Base-by-base conservation (phyloP, 1,140 invertebrate genomes). In the Dendrolimus kikuchii region DNA sequence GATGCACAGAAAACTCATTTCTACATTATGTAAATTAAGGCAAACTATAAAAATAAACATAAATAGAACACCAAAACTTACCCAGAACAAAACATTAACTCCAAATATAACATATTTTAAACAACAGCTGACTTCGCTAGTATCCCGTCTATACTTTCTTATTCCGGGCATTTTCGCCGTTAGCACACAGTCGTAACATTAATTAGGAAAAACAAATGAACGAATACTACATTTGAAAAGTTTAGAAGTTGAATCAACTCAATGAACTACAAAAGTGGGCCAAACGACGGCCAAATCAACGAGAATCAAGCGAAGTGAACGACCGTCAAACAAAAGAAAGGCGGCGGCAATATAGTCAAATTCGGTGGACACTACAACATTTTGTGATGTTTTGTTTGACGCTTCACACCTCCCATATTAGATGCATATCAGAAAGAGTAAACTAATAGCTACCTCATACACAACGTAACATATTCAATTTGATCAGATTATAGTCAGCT, bases 81-180 rank as follows among this genome's bases (percentile, higher is more conserved):
- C 95, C 96, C 97, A 99, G 90, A 99, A 98, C 67, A 98, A 89
- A 60, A 99, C 96, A 90, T 99, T 99, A 88, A 98, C 97, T 80
- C 95, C 93, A 89, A 99, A 99, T 69, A 98, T 97, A 79, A 98
- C 91, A 89, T 98, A 99, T 89, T 99, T 99, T 48, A 98, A 90
- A 86, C 96, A 98, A 89, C 96, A 98, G 89, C 95, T 97, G 73
- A 99, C 96, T 94, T 98, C 97, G 82, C 92, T 95, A 60, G 94
- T 94, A 84, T 96, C 94, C 72, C 94, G 90, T 78, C 94, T 89
- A 87, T 94, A 93, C 88, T 95, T 95, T 71, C 92, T 87, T 71
- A 92, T 88, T 51, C 77, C 81, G 66, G 88, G 83, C 79, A 90
- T 84, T 73, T 84, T 88, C 50, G 46, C 42, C 44, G 44, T 51